Conservation (phyloP, 1,140 invertebrate genomes). For the Microplitis mediator region DNA sequence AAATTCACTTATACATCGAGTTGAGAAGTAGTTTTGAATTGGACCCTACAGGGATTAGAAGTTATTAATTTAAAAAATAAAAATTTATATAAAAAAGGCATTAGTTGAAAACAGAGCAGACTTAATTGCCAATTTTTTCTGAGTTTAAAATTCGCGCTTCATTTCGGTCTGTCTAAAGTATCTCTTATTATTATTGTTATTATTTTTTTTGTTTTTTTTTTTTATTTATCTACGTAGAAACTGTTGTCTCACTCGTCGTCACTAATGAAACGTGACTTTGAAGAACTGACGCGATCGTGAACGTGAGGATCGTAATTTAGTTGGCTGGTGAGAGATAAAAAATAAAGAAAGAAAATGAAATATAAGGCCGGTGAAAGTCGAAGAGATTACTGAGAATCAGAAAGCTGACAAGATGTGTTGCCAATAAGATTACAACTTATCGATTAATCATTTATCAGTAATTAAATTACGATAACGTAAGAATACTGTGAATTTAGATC, state of each 20-base stretch:
- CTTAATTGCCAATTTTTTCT: neutral
- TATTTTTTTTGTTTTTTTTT: neutral
- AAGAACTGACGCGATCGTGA: neutral
- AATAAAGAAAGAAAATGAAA: slow-evolving; percentile 10
- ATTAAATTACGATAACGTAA: slow-evolving; percentile 11
- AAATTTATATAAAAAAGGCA: neutral
- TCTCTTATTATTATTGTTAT: neutral
- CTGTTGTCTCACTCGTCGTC: slow-evolving; percentile 8
- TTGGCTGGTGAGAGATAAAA: neutral
- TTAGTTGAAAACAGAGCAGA: neutral
- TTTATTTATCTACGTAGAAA: slow-evolving; percentile 15
- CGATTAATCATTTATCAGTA: slow-evolving; percentile 24
- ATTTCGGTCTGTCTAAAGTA: neutral
- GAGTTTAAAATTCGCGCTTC: neutral
- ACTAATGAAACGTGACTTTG: slow-evolving; percentile 19
- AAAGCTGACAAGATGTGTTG: slow-evolving; percentile 16
- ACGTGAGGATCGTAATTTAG: slow-evolving; percentile 17
- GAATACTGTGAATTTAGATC: neutral
- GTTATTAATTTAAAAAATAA: slow-evolving; percentile 23
- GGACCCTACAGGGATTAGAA: neutral
- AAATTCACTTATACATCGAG: neutral
- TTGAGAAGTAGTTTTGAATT: slow-evolving; percentile 25
- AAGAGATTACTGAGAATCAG: slow-evolving; percentile 15
- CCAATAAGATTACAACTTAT: slow-evolving; percentile 17
- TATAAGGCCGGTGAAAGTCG: slow-evolving; percentile 25